Base-by-base conservation (phyloP, 2,113 vertebrate species). In the Furnarius figulus region DNA sequence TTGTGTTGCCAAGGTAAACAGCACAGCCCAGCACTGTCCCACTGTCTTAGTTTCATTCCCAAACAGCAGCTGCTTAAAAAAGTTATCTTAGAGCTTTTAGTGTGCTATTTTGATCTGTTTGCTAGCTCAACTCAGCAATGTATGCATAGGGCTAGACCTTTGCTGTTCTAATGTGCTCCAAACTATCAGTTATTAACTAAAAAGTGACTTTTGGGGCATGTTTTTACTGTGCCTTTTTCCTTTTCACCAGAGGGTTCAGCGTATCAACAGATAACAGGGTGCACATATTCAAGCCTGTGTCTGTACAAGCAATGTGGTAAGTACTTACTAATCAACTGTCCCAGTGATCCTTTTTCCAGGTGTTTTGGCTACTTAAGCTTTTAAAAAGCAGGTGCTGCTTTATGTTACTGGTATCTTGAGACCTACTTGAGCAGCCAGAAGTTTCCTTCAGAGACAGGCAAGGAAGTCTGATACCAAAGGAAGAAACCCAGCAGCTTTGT, bases 301-400 rank as follows among this genome's bases (percentile, higher is more conserved):
- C 99, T 7, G 99, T 99, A 25, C 99, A 99, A 96, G 99, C 99
- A 66, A 99, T 99, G 99, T 99, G 99, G 99, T 99, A 94, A 99
- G 99, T 95, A 33, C 82, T 76, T 52, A 9, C 52, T 62, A 1
- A 0, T 47, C 33, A 14, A 14, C 80, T 55, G 33, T 52, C 89
- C 71, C 35, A 12, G 5, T 14, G 19, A 82, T 63, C 39, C 50
- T 87, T 94, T 71, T 55, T 56, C n/a, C 61, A 72, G 83, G 63
- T 94, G 30, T 90, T 85, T 47, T 70, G 55, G 13, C 82, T 88
- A 65, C 82, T 73, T 35, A 42, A 87, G 67, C 67, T 90, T 37
- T 87, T 63, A 68, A 91, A 95, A 86, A 63, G 17, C 85, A 90
- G 90, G 42, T 90, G 59, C 61, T 94, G 44, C 76, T 92, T 77